phyloP scores from a whole-genome alignment of 1,140 invertebrate genomes.

The Gonatopus flavifemur region DNA sequence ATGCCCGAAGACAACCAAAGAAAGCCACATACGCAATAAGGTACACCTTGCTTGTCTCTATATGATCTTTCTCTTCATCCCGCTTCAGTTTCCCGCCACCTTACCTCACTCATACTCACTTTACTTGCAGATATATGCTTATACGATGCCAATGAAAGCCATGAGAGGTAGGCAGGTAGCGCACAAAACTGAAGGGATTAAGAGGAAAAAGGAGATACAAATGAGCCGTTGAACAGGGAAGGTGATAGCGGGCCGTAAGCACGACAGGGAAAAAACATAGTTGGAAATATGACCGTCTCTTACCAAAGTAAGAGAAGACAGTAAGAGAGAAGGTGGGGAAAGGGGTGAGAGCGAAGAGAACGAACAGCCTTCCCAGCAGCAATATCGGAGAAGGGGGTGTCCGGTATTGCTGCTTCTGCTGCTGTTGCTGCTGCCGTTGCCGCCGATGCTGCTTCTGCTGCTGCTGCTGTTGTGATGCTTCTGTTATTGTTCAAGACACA shows the following conservation, averaged over 20 bases:
- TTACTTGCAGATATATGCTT: neutral
- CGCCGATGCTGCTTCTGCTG: constrained; percentile 10
- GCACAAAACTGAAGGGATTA: constrained; percentile 45
- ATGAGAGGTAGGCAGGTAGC: constrained; percentile 50
- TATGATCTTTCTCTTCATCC: constrained; percentile 29
- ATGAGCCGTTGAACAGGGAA: constrained; percentile 15
- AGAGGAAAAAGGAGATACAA: constrained; percentile 18
- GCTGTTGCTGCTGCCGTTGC: constrained; percentile 17
- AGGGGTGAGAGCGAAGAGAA: constrained; percentile 28
- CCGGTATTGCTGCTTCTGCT: constrained; percentile 27
- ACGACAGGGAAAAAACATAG: constrained; percentile 6
- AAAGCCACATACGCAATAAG: too few species aligned
- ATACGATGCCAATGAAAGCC: constrained; percentile 40
- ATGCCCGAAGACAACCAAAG: too few species aligned
- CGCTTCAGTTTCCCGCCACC: constrained; percentile 37
- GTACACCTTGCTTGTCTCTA: neutral
- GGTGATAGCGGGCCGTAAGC: constrained; percentile 6
- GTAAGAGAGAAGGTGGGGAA: constrained; percentile 1
- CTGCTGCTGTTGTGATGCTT: constrained; percentile 19
- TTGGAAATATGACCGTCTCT: neutral
- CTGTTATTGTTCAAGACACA: constrained; percentile 28
- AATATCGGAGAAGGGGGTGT: constrained; percentile 25
- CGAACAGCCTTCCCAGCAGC: constrained; percentile 24
- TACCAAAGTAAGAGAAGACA: constrained; percentile 8
- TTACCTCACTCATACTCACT: constrained; percentile 44